Conservation (phyloP, 30 jellyfish, hydroid and myxozoan genomes). For the Pelagia noctiluca region DNA sequence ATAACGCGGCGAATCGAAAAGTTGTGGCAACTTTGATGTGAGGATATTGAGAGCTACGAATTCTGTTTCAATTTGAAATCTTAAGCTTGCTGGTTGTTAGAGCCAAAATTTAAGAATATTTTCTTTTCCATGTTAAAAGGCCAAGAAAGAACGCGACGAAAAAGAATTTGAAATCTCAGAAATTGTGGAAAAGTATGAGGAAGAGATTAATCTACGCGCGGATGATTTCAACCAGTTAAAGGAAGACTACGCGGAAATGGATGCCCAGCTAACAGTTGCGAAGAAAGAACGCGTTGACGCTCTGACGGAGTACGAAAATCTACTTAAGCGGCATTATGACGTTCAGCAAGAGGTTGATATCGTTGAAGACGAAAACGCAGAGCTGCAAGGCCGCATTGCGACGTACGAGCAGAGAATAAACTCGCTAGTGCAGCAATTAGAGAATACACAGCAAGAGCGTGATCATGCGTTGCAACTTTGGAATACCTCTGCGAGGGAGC, state of each 20-base stretch:
- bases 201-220: constrained; percentile 56
- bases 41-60: too few relatives aligned
- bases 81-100: background rate
- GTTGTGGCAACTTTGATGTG: too few relatives aligned
- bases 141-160: constrained; percentile 53
- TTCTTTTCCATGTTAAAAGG: constrained; percentile 12
- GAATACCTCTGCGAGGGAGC: constrained; percentile 86
- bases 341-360: constrained; percentile 42
- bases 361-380: constrained; percentile 33
- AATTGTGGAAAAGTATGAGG: constrained; percentile 52
- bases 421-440: constrained; percentile 68
- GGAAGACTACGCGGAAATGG: constrained; percentile 47
- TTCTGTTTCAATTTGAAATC: background rate
- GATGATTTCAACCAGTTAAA: constrained; percentile 34
- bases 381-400: constrained; percentile 1
- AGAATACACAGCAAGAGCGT: constrained; percentile 63
- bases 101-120: too few relatives aligned
- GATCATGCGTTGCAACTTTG: constrained; percentile 80
- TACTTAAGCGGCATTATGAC: constrained; percentile 65
- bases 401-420: constrained; percentile 47
- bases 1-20: too few relatives aligned
- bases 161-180: constrained; percentile 46
- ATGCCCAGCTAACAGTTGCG: constrained; percentile 79
- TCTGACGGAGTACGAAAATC: constrained; percentile 69
- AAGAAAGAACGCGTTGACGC: constrained; percentile 85